phyloP scores from a whole-genome alignment of 2,797 vertebrate genomes.

The Natrix natrix region DNA sequence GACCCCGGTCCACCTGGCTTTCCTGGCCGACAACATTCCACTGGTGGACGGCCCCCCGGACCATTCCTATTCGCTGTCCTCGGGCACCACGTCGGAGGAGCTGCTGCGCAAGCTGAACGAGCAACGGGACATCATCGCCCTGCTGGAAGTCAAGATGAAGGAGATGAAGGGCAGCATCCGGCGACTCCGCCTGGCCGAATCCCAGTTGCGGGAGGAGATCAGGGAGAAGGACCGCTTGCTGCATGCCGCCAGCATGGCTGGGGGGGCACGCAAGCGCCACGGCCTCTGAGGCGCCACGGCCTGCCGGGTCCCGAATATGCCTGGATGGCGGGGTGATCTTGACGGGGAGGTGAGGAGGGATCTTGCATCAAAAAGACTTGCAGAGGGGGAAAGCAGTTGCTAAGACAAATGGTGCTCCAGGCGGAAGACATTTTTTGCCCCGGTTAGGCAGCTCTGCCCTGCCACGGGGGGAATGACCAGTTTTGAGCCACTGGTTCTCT shows the following conservation, averaged over 20 bases:
- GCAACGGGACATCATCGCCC: conserved; percentile 94
- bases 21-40: conserved; percentile 63
- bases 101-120: conserved; percentile 93
- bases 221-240: conserved; percentile 89
- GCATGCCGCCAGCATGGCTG: conserved; percentile 61
- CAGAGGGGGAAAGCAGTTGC: too few species aligned
- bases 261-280: conserved; percentile 79
- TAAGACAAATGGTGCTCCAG: background rate
- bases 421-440: background rate
- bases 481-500: background rate
- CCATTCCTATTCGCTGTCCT: conserved; percentile 94
- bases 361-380: background rate
- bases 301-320: background rate
- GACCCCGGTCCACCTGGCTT: background rate
- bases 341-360: background rate
- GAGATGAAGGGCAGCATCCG: conserved; percentile 97
- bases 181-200: conserved; percentile 86
- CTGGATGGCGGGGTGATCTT: background rate
- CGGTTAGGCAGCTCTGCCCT: background rate
- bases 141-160: conserved; percentile 99
- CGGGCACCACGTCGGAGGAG: conserved; percentile 91
- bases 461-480: background rate
- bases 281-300: conserved; percentile 66
- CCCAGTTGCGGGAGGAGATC: conserved; percentile 90
- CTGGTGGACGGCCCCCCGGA: conserved; percentile 72